Evolutionary conservation across 2,797 vertebrate species (phyloP), one percentile per base, ranked within the genome.

Genomic region (Myripristis murdjan): DNA sequence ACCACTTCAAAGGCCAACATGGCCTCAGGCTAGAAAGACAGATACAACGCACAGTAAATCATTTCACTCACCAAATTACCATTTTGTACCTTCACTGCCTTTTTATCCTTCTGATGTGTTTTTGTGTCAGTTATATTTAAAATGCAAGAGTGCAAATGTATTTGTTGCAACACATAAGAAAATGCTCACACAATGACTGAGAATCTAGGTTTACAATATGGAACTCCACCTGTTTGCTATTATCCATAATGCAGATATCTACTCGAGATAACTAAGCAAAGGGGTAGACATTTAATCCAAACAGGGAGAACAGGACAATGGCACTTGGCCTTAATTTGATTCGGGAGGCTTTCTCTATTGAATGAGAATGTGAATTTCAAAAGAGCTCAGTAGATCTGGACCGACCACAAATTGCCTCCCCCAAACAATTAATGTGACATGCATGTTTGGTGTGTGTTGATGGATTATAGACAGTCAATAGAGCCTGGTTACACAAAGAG

Each of bases 1-100:
- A 44, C 70, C 78, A 82, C 85, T 89, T 91, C 87, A 92, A 93
- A 91, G 87, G 54, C 67, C 53, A 33, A 46, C 60, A 37, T 59
- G 64, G 79, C 86, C 89, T 74, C 77, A 62, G 73, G 80, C 73
- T 46, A 73, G 47, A 56, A 51, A 61, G 56, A 77, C 48, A 57
- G 39, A 80, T 52, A 85, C 64, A 65, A 49, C 35, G 51, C 33
- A 43, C 69, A 61, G 60, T 84, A 89, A 89, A 90, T 90, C 78
- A 84, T 73, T 63, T 55, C 49, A 48, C 31, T 31, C 35, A 58
- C 64, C 75, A 44, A 80, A 80, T 86, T 65, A 75, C 51, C 62
- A 64, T 18, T 44, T 75, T 67, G 69, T 62, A 52, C 44, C 43
- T 48, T 18, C 43, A 22, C 8, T 47, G 33, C 41, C 83, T n/a